Conservation (phyloP, 2,888 invertebrate genomes). For the Apotomis capreana region DNA sequence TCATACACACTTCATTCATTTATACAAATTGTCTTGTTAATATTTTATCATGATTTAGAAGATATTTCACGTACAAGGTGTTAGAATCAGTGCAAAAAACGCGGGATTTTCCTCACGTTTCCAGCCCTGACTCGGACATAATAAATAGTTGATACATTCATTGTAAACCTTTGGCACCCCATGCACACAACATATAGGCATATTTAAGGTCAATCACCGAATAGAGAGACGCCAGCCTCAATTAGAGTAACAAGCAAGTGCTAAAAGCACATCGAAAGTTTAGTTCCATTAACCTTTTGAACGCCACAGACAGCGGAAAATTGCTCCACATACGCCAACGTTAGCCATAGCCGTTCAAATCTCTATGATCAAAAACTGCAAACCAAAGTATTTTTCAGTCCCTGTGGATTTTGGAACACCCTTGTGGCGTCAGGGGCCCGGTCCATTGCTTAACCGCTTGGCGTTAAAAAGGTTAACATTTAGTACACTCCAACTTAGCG, state of each 20-base stretch:
- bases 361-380: no score
- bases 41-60: slow-evolving; percentile 15
- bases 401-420: no score
- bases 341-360: no score
- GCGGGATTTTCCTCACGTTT: neutral
- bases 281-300: neutral
- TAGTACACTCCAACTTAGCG: no score
- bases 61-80: slow-evolving; percentile 4
- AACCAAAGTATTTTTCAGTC: no score
- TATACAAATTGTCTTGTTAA: slow-evolving; percentile 34
- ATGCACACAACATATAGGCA: slow-evolving; percentile 50
- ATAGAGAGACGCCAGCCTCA: slow-evolving; percentile 2
- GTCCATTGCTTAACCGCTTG: no score
- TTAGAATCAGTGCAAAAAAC: slow-evolving; percentile 4
- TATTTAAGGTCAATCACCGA: neutral
- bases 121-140: neutral
- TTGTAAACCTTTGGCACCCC: slow-evolving; percentile 61
- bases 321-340: no score
- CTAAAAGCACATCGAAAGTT: slow-evolving; percentile 1
- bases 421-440: no score
- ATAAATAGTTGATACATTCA: slow-evolving; percentile 44
- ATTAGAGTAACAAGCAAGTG: slow-evolving; percentile 42
- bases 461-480: no score
- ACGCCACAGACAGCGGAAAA: no score
- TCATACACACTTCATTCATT: slow-evolving; percentile 27